A percentile compares a stretch with the other conserved stretches of the same genome.
Evolutionary conservation across 2,113 vertebrate species (phyloP).

Genomic region (Toxotes jaculatrix): DNA sequence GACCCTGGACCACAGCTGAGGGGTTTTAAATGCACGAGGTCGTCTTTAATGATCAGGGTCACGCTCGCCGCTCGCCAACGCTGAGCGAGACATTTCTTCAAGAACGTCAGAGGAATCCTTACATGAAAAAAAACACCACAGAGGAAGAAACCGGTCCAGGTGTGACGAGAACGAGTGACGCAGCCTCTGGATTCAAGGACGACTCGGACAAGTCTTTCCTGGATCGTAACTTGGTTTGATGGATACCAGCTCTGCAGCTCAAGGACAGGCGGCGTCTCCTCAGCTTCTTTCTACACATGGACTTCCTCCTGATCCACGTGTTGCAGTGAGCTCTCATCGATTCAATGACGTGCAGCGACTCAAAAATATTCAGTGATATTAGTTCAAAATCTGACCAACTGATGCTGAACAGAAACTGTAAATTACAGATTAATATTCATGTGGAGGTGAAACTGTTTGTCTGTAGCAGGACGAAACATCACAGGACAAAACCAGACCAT

Average conservation of each 20-base stretch:
- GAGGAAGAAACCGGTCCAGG: neutral
- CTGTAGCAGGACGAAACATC: too few species aligned
- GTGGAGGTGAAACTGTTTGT: too few species aligned
- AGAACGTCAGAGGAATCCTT: neutral
- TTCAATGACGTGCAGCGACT: too few species aligned
- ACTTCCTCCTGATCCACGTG: constrained; percentile 16
- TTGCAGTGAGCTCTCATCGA: neutral
- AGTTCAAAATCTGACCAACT: too few species aligned
- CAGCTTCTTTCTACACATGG: constrained; percentile 26
- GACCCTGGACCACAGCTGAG: neutral
- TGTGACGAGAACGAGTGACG: neutral
- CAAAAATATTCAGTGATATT: too few species aligned
- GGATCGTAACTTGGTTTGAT: constrained; percentile 33
- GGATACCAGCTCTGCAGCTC: constrained; percentile 30
- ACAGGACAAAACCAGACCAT: too few species aligned
- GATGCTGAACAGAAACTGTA: too few species aligned
- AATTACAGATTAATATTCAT: too few species aligned
- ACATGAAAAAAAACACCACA: neutral
- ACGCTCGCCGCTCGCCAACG: neutral
- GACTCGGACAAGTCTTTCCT: neutral
- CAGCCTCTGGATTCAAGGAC: constrained; percentile 17
- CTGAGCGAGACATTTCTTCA: neutral
- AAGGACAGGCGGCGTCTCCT: constrained; percentile 20
- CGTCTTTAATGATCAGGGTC: constrained; percentile 16
- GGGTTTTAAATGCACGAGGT: neutral